Conservation (phyloP, 2,797 vertebrate genomes). For the Psittacula derbiana region DNA sequence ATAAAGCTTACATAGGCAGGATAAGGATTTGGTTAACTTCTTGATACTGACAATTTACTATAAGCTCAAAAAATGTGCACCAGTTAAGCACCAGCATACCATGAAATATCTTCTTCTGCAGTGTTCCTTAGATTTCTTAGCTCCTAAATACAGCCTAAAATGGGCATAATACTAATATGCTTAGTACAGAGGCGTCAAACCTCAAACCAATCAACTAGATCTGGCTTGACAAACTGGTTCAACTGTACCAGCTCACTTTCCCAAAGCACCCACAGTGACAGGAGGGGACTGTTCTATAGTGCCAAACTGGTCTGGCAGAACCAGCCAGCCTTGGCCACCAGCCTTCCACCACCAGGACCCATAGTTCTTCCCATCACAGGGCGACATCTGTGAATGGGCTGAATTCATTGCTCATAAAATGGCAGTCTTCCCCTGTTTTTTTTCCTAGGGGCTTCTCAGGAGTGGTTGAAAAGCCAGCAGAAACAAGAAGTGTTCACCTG, state of each 20-base stretch:
- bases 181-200: neutral
- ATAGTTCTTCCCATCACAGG: fast-evolving
- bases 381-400: neutral
- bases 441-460: neutral
- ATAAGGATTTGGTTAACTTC: neutral
- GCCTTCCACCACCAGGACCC: neutral
- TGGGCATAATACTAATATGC: neutral
- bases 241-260: neutral
- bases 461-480: neutral
- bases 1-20: neutral
- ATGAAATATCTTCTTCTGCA: neutral
- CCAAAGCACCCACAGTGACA: neutral
- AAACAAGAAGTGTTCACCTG: neutral
- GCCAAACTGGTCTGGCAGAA: neutral
- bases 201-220: neutral
- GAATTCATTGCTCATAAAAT: neutral
- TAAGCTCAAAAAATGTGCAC: neutral
- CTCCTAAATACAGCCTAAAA: neutral
- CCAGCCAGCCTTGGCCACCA: neutral
- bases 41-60: neutral
- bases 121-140: neutral
- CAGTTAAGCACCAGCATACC: neutral
- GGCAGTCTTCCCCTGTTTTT: neutral
- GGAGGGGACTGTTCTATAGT: neutral
- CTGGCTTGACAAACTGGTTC: neutral